These are phyloP conservation scores for Leucania comma DNA, from an alignment of 2,888 invertebrate genomes.

Conservation along the genomic window DNA sequence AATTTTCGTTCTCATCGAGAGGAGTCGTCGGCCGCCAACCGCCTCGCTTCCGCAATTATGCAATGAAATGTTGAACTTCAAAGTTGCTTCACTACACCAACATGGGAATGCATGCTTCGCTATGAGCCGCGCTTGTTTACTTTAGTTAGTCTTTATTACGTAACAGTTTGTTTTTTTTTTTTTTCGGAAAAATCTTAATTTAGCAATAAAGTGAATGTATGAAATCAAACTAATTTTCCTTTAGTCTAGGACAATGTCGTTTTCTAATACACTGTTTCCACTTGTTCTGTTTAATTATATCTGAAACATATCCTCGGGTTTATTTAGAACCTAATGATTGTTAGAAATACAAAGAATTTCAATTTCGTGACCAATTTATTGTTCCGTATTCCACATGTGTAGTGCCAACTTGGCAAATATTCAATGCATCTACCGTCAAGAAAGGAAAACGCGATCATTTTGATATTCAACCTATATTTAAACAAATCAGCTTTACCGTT, in stretches of 20 bases:
- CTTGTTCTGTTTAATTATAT: neutral
- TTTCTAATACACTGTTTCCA: neutral
- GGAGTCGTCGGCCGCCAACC: constrained; percentile 76
- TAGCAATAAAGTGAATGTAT: neutral
- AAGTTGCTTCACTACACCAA: constrained; percentile 73
- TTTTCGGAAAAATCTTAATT: neutral
- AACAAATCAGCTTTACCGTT: constrained; percentile 40
- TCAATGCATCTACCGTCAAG: constrained; percentile 75
- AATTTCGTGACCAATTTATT: constrained; percentile 66
- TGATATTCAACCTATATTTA: constrained; percentile 45
- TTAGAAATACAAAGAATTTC: constrained; percentile 49
- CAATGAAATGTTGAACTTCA: constrained; percentile 81
- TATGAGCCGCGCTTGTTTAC: constrained; percentile 17
- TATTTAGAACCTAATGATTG: constrained; percentile 27
- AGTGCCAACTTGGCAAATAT: constrained; percentile 83
- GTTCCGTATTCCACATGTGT: constrained; percentile 75
- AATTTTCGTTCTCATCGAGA: constrained; percentile 77
- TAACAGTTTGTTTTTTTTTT: neutral
- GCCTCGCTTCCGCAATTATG: constrained; percentile 81
- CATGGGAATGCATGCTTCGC: constrained; percentile 57
- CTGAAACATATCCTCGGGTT: neutral
- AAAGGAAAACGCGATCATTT: constrained; percentile 66
- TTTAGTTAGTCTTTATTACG: neutral
- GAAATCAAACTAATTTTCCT: neutral
- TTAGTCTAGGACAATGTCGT: neutral